Conservation (phyloP, 30 jellyfish, hydroid and myxozoan species). For the Chrysaora quinquecirrha region DNA sequence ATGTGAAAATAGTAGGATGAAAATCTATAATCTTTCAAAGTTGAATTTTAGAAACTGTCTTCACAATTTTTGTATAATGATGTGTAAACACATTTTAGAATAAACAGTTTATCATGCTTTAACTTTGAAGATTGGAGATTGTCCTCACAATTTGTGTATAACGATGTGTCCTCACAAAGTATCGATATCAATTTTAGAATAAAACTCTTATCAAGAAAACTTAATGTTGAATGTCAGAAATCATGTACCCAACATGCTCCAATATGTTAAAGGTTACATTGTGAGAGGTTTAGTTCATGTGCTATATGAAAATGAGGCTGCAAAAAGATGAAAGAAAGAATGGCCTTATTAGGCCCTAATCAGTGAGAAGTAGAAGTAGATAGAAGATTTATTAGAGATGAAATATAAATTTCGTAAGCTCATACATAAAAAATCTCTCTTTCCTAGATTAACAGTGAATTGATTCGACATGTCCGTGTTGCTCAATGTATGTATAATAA, state of each 20-base stretch:
- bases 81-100: background rate
- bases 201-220: background rate
- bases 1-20: background rate
- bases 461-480: slow-evolving; percentile 3
- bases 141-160: slow-evolving; percentile 5
- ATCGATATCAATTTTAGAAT: background rate
- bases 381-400: no score
- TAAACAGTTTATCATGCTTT: background rate
- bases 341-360: no score
- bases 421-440: background rate
- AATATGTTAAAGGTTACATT: no score
- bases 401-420: no score
- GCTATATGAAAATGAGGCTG: no score
- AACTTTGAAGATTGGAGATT: background rate
- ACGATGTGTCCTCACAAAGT: background rate
- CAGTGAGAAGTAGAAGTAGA: no score
- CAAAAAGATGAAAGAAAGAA: no score
- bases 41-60: background rate
- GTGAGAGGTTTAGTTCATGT: no score
- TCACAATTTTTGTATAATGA: background rate
- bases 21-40: background rate
- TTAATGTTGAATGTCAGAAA: background rate
- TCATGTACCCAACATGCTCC: background rate
- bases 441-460: slow-evolving; percentile 2
- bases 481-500: slow-evolving; percentile 11